These are phyloP conservation scores for Ailuropoda melanoleuca DNA, from an alignment of 2,113 vertebrate genomes.

Conservation along the genomic window DNA sequence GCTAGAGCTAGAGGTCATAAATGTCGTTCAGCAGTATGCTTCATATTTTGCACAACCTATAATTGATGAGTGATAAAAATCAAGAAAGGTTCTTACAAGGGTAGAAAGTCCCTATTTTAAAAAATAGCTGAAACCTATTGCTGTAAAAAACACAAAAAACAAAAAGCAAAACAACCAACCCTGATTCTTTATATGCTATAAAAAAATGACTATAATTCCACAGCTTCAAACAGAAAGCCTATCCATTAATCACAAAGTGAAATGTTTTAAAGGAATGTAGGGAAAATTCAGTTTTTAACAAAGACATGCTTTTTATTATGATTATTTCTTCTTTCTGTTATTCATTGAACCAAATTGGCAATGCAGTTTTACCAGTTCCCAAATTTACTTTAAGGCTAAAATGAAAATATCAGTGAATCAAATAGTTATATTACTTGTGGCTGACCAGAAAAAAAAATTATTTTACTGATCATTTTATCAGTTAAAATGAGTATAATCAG, in stretches of 20 bases:
- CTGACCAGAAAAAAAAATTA: background rate
- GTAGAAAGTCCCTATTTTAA: slow-evolving; percentile 54
- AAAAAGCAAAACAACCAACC: background rate
- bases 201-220: slow-evolving; percentile 37
- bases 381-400: slow-evolving; percentile 16
- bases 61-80: slow-evolving; percentile 66
- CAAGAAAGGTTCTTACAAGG: slow-evolving; percentile 35
- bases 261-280: slow-evolving; percentile 44
- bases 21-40: slow-evolving; percentile 43
- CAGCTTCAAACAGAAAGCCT: slow-evolving; percentile 67
- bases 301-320: background rate
- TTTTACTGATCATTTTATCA: slow-evolving; percentile 4
- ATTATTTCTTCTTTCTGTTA: background rate
- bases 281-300: slow-evolving; percentile 52
- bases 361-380: background rate
- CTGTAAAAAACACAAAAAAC: background rate
- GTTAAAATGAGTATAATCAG: background rate
- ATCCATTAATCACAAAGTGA: slow-evolving; percentile 50
- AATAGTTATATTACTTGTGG: background rate
- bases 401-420: background rate
- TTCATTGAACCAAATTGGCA: background rate
- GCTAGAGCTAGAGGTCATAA: slow-evolving; percentile 29
- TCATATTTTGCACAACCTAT: slow-evolving; percentile 60
- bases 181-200: slow-evolving; percentile 52
- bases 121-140: slow-evolving; percentile 28